Evolutionary conservation across 1,140 invertebrate species (phyloP), one percentile per base, ranked within the genome.

Genomic region (Euura saliciscinereae): DNA sequence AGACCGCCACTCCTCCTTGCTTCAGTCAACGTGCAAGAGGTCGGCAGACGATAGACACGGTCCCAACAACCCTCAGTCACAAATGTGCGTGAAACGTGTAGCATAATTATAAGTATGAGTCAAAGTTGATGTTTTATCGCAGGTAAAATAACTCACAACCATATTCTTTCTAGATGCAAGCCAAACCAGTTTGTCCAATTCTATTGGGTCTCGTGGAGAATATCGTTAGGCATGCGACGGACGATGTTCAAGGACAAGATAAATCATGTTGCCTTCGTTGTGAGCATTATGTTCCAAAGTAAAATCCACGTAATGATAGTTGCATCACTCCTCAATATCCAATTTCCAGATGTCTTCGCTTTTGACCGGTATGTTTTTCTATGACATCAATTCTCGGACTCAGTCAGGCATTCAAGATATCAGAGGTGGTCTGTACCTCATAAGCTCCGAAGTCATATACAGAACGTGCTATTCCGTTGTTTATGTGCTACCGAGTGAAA

Each of bases 341-440:
- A 10, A 59, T 51, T 43, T 43, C 28, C 65, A 82, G 80, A 69
- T 82, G 2, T 79, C 77, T 4, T 73, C 78, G 10, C 42, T 73
- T 11, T 65, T 77, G 4, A 71, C 81, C 10, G 64, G 43, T 46
- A 65, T 70, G 13, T 81, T 79, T 76, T 82, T 77, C 74, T 65
- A 51, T 43, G 75, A 73, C 0, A 76, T 74, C 44, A 68, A 78
- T 71, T 66, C 75, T 10, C 10, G 51, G 6, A 78, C 74, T 3
- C 78, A 81, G 42, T 59, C 66, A n/a, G 79, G 80, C 3, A 76
- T 80, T 44, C 76, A 77, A 42, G 74, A 71, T 72, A 69, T 71
- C n/a, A 76, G 78, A 65, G 80, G 80, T 1, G 64, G 69, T 3
- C 51, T 82, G 7, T 82, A 81, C 65, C 65, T 80, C 68, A 81